Percentiles rank a stretch among this genome's conserved stretches.
phyloP scores from a whole-genome alignment of 2,888 invertebrate genomes.

The Oxycera nigricornis region DNA sequence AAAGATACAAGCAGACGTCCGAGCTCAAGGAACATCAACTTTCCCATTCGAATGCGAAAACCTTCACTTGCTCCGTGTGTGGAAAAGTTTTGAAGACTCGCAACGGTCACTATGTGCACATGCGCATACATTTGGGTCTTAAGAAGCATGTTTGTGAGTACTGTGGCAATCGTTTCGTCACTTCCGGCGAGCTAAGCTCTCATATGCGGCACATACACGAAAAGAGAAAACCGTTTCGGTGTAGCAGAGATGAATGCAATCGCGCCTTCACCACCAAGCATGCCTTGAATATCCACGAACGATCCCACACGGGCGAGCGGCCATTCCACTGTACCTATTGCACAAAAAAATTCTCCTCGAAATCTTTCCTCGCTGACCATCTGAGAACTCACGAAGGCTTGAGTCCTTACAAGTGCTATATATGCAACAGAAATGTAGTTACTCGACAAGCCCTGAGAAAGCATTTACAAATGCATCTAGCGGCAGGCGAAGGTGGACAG shows the following conservation, averaged over 20 bases:
- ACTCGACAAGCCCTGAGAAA: constrained; percentile 47
- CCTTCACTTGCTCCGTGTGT: constrained; percentile 49
- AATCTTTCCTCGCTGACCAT: constrained; percentile 48
- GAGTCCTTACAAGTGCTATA: constrained; percentile 45
- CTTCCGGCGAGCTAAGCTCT: constrained; percentile 49
- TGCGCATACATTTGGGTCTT: constrained; percentile 50
- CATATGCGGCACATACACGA: constrained; percentile 50
- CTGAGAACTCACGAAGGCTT: constrained; percentile 48
- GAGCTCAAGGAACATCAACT: constrained; percentile 50
- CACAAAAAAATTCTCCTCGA: constrained; percentile 47
- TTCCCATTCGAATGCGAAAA: constrained; percentile 48
- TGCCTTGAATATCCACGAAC: constrained; percentile 48
- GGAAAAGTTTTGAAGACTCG: constrained; percentile 50
- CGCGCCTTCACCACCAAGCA: constrained; percentile 48
- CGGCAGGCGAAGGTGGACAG: not conserved
- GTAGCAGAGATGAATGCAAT: constrained; percentile 47
- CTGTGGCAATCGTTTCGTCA: constrained; percentile 50
- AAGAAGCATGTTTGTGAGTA: constrained; percentile 49
- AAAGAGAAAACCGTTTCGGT: constrained; percentile 46
- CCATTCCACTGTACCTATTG: constrained; percentile 47
- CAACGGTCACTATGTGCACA: constrained; percentile 51
- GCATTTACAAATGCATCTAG: constrained; percentile 45
- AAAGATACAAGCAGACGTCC: constrained; percentile 51
- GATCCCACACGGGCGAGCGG: constrained; percentile 48
- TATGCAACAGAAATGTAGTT: constrained; percentile 43